A percentile compares a stretch with the other conserved stretches of the same genome.
These are phyloP conservation scores for Pseudobourletiella spinata DNA, from an alignment of 1,140 invertebrate genomes.

Conservation along the genomic window DNA sequence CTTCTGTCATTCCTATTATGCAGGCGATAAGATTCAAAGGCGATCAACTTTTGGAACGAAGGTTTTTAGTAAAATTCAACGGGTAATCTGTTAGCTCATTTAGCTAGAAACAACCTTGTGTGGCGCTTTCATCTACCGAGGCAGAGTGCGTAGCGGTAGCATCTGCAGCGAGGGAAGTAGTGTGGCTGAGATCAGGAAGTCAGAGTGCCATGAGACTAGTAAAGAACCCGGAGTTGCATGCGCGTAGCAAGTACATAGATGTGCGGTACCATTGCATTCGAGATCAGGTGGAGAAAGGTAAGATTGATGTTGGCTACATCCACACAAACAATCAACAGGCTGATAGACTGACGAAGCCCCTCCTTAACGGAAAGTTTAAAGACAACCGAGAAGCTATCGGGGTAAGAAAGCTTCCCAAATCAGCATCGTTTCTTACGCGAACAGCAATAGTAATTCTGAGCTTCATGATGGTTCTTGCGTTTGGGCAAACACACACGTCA, in stretches of 20 bases:
- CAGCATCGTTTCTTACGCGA: background rate
- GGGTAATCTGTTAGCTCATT: conserved; percentile 32
- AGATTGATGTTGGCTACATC: conserved; percentile 6
- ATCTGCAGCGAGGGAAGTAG: background rate
- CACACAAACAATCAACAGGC: conserved; percentile 24
- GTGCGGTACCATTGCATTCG: conserved; percentile 35
- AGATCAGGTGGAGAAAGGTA: conserved; percentile 14
- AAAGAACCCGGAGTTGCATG: conserved; percentile 36
- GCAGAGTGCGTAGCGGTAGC: background rate
- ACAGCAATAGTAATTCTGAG: no score
- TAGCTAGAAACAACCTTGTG: conserved; percentile 40
- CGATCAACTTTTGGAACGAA: conserved; percentile 2
- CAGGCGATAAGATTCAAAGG: background rate
- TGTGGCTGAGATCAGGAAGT: conserved; percentile 25
- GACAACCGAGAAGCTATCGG: background rate
- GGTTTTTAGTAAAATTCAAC: background rate
- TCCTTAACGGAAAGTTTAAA: conserved; percentile 11
- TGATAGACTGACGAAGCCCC: conserved; percentile 35
- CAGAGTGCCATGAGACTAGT: conserved; percentile 21
- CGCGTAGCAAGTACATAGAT: conserved; percentile 38
- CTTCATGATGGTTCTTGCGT: no score
- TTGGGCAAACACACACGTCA: conserved; percentile 19
- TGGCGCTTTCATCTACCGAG: conserved; percentile 40
- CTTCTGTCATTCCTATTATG: conserved; percentile 43
- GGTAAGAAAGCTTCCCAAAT: conserved; percentile 1